Evolutionary conservation across 2,113 vertebrate genomes (phyloP).

Genomic region (Paraplagusia blochii): DNA sequence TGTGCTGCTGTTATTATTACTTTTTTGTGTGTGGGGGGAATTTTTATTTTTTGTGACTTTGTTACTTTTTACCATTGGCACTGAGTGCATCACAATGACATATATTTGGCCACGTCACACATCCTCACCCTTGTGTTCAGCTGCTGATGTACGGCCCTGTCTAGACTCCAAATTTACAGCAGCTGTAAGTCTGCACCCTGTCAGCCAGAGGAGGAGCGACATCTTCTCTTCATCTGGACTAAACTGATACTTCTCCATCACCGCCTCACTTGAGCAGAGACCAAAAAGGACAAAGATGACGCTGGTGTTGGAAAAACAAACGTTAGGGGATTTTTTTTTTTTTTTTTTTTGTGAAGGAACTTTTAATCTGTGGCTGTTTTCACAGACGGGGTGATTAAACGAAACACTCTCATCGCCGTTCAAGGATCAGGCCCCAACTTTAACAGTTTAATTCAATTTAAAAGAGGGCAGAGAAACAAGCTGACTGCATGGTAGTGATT

Average conservation of each 20-base stretch:
- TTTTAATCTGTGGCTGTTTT: neutral
- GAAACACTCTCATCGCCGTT: neutral
- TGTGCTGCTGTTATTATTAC: constrained; percentile 20
- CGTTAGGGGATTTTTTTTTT: too few species aligned
- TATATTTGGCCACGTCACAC: constrained; percentile 38
- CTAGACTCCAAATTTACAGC: neutral
- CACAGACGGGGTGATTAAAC: neutral
- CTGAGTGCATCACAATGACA: constrained; percentile 23
- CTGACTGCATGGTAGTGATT: neutral
- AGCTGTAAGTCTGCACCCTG: neutral
- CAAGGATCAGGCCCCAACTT: neutral
- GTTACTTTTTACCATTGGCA: constrained; percentile 16
- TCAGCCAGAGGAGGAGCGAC: neutral
- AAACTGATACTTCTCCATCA: neutral
- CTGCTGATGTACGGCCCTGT: neutral
- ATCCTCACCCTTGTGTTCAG: constrained; percentile 22
- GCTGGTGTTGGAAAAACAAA: too few species aligned
- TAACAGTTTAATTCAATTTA: neutral
- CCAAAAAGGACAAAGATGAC: too few species aligned
- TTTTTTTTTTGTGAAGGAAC: too few species aligned
- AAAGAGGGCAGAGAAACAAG: neutral
- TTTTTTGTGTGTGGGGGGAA: constrained; percentile 6
- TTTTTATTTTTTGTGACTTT: constrained; percentile 1
- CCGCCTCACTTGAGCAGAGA: neutral
- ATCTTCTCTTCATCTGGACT: neutral